Evolutionary conservation across 2,797 vertebrate genomes (phyloP).

Genomic region (Thripadectes ignobilis): DNA sequence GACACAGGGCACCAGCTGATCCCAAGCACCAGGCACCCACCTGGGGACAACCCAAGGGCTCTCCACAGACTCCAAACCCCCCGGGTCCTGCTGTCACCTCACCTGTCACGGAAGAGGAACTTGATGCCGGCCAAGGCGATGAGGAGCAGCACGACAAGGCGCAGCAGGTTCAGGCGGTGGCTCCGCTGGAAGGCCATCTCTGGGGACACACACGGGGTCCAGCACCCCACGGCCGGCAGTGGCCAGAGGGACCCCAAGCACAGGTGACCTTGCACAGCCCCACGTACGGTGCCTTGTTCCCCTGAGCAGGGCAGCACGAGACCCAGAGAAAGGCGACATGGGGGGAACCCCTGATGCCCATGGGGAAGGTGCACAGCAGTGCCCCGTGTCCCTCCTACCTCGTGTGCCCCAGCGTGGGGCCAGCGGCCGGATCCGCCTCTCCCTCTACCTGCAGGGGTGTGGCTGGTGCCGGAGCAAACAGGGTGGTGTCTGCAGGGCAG

Average conservation of each 20-base stretch:
- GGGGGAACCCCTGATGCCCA: neutral
- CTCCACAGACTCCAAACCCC: accelerated
- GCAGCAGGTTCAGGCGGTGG: conserved; percentile 63
- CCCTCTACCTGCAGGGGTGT: neutral
- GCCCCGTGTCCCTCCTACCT: neutral
- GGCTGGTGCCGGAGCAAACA: neutral
- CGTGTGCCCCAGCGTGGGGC: neutral
- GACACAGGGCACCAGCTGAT: neutral
- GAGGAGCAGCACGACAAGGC: conserved; percentile 55
- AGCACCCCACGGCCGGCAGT: neutral
- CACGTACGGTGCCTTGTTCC: neutral
- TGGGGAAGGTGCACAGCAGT: accelerated
- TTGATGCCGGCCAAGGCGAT: conserved; percentile 63
- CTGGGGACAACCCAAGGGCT: neutral
- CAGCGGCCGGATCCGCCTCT: neutral
- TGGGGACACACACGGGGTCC: neutral
- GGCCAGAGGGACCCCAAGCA: neutral
- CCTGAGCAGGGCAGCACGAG: neutral
- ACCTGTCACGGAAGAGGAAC: conserved; percentile 65
- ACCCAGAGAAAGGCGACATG: neutral
- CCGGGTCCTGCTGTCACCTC: neutral
- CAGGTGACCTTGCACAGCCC: neutral
- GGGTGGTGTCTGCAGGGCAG: neutral
- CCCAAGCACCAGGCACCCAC: too few species aligned
- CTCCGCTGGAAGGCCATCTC: conserved; percentile 55